Evolutionary conservation across 2,888 invertebrate species (phyloP).

Genomic region (Spodoptera littoralis): DNA sequence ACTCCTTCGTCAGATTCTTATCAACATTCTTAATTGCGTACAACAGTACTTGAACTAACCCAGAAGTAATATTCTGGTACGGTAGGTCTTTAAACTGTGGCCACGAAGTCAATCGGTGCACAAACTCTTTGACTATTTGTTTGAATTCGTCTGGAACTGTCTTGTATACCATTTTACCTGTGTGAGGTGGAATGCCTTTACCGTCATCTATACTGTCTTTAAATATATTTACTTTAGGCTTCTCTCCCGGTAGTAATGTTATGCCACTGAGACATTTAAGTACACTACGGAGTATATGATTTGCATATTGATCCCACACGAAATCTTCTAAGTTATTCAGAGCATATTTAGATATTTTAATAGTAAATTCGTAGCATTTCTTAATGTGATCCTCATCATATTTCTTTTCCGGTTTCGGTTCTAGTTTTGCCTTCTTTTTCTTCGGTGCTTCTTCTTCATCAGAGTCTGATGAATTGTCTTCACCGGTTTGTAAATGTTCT

Average conservation of each 20-base stretch:
- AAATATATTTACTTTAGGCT: slow-evolving; percentile 80
- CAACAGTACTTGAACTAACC: slow-evolving; percentile 88
- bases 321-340: slow-evolving; percentile 96
- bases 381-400: slow-evolving; percentile 84
- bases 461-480: slow-evolving; percentile 47
- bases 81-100: slow-evolving; percentile 94
- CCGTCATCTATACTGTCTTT: slow-evolving; percentile 67
- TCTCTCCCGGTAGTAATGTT: slow-evolving; percentile 84
- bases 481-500: slow-evolving; percentile 67
- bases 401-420: slow-evolving; percentile 59
- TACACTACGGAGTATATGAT: slow-evolving; percentile 92
- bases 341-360: slow-evolving; percentile 92
- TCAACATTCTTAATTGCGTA: slow-evolving; percentile 90
- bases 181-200: slow-evolving; percentile 78
- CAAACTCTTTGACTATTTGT: slow-evolving; percentile 90
- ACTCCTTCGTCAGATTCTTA: slow-evolving; percentile 83
- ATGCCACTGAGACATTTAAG: slow-evolving; percentile 92
- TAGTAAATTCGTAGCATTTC: slow-evolving; percentile 90
- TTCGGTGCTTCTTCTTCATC: slow-evolving; percentile 63
- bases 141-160: slow-evolving; percentile 89
- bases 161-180: slow-evolving; percentile 80
- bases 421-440: slow-evolving; percentile 70
- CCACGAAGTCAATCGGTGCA: slow-evolving; percentile 90
- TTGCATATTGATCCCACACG: slow-evolving; percentile 93
- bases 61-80: slow-evolving; percentile 91